Conservation (phyloP, 1,140 invertebrate species). For the Diabrotica undecimpunctata region DNA sequence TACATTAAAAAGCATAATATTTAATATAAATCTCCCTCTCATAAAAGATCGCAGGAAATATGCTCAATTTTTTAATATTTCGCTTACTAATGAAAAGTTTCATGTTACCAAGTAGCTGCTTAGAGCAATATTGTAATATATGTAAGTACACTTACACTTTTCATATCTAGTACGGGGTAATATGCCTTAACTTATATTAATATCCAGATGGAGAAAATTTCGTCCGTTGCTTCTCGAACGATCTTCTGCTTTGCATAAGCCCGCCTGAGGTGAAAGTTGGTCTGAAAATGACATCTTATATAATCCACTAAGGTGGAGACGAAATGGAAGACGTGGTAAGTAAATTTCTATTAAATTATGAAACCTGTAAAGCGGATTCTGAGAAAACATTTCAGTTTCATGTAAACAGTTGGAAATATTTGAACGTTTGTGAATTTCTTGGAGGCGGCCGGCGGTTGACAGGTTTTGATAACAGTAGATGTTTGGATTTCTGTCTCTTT, state of each 20-base stretch:
- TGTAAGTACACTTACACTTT: too few species aligned
- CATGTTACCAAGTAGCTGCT: too few species aligned
- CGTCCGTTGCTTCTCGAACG: background rate
- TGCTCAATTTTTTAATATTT: too few species aligned
- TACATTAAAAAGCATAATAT: too few species aligned
- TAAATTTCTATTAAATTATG: constrained; percentile 1
- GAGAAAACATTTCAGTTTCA: constrained; percentile 3
- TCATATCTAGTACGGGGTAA: too few species aligned
- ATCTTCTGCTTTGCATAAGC: background rate
- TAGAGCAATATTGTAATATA: too few species aligned
- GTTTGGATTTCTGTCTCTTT: too few species aligned
- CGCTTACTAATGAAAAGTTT: too few species aligned
- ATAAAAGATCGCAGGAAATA: too few species aligned
- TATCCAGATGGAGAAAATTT: background rate
- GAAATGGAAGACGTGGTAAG: background rate
- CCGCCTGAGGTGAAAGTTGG: background rate
- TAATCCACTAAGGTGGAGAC: constrained; percentile 1
- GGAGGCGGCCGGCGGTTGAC: background rate
- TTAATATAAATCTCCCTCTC: too few species aligned
- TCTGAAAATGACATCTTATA: constrained; percentile 1
- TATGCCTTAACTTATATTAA: background rate
- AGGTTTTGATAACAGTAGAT: too few species aligned
- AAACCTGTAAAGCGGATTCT: background rate
- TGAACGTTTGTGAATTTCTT: background rate
- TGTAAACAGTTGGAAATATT: background rate